Percentiles rank a stretch among this genome's conserved stretches.
phyloP scores from a whole-genome alignment of 1,140 invertebrate genomes.

The Drosophila subobscura region DNA sequence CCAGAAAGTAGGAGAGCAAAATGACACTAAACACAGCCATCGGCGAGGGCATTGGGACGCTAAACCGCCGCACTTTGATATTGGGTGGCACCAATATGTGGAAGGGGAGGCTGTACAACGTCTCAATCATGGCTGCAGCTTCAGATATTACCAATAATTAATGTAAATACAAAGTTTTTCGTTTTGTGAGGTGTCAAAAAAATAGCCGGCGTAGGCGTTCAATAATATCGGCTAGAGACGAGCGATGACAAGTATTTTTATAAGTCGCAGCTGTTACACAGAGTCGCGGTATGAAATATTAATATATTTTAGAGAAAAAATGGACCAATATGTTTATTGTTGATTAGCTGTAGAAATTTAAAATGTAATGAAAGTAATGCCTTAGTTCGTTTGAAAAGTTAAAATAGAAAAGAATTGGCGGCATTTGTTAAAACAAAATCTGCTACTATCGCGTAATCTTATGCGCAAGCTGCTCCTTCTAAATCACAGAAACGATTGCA shows the following conservation, averaged over 20 bases:
- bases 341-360: too few species aligned
- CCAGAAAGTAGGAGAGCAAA: slow-evolving; percentile 97
- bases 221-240: slow-evolving; percentile 6
- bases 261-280: background rate
- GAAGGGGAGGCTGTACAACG: slow-evolving; percentile 91
- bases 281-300: too few species aligned
- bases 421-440: too few species aligned
- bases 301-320: too few species aligned
- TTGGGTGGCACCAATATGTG: slow-evolving; percentile 94
- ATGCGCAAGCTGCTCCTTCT: too few species aligned
- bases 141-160: background rate
- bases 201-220: slow-evolving; percentile 62
- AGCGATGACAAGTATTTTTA: background rate
- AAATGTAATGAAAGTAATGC: too few species aligned
- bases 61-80: slow-evolving; percentile 93
- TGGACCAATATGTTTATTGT: too few species aligned
- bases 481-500: too few species aligned
- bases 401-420: too few species aligned
- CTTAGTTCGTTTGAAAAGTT: too few species aligned
- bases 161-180: background rate
- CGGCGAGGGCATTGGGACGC: slow-evolving; percentile 91
- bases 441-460: too few species aligned
- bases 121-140: slow-evolving; percentile 87
- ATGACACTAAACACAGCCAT: slow-evolving; percentile 97
- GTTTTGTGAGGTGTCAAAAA: background rate